Evolutionary conservation across 2,113 vertebrate species (phyloP), one percentile per base, ranked within the genome.

Genomic region (Alligator sinensis): DNA sequence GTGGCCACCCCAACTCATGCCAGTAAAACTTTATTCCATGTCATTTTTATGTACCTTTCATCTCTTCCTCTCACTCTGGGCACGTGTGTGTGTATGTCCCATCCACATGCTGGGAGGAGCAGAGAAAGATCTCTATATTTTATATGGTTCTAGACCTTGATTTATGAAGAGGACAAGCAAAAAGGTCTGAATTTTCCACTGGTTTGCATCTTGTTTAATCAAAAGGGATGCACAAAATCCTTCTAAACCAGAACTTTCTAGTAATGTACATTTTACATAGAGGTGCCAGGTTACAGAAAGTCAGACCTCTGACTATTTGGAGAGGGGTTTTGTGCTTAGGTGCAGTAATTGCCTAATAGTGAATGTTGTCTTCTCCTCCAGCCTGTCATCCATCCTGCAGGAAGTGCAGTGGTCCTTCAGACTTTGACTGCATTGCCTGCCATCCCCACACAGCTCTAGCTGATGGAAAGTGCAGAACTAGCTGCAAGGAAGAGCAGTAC

Each of bases 341-440:
- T 21, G 0, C 14, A 24, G 5, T 2, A 2, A 10, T 55, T 86
- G 38, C 25, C 0, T 92, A 74, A 91, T 57, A 15, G 38, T 10
- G 11, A 75, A 55, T 34, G 55, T 76, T 75, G 0, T 88, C 87
- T 63, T 84, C 25, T 60, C 25, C 2, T 3, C 17, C 75, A 99
- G 99, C 97, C 34, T 99, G 99, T 82, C 98, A 99, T 62, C 98
- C 98, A 0, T 97, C 98, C 85, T 99, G 99, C 88, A 98, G 95
- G 95, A 97, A 97, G 0, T 99, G 99, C 91, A 93, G 1, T 0
- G 98, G 98, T 19, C 96, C 98, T 2, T 98, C 97, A 2, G 98
- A 98, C 2, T 74, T 91, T 5, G 98, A 99, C 30, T 99, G 99
- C 68, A 72, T 93, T 3, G 92, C 95, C 78, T 99, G 99, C 88